Base-by-base conservation (phyloP, 2,797 vertebrate genomes). In the Sebastes trivittatus region DNA sequence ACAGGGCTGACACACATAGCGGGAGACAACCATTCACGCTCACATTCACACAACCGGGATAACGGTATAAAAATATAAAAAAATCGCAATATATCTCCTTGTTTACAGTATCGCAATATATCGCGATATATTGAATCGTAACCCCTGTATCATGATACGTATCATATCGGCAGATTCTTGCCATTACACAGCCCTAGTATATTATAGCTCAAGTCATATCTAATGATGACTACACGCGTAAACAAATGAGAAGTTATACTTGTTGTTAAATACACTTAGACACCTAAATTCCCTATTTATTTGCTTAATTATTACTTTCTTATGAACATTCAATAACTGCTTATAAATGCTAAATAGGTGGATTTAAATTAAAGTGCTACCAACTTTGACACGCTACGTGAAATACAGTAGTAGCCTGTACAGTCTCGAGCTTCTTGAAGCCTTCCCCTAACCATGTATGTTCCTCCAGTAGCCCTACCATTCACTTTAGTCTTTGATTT, bases 401-500 rank as follows among this genome's bases (percentile, higher is more conserved):
- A 72, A 70, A 68, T 23, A 52, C 7, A 61, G 32, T 22, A 11
- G 10, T 54, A 22, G 46, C 3, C 20, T 1, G 14, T 56, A 52
- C 42, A 42, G 6, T 13, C 7, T 56, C 2, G 18, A 67, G 36
- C 42, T 63, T 65, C 36, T 29, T 77, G 13, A 70, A 75, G 54
- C 54, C 20, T 38, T 49, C 27, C 4, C 8, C n/a, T 76, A 9
- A 78, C 59, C 36, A 55, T 56, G 9, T 70, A 29, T 60, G 61
- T 56, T 42, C 38, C 60, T 83, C 81, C 23, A 74, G 8, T 36
- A 25, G 6, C 22, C 9, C 58, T 64, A 20, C 61, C 56, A 46
- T 72, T 82, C 49, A 61, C 61, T 78, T 80, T 13, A 8, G 23
- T 74, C 64, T 81, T 75, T 75, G 78, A n/a, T 83, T 79, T 74